A percentile compares a stretch with the other conserved stretches of the same genome.
These are phyloP conservation scores for Eptesicus fuscus DNA, from an alignment of 2,113 vertebrate genomes.

Conservation along the genomic window DNA sequence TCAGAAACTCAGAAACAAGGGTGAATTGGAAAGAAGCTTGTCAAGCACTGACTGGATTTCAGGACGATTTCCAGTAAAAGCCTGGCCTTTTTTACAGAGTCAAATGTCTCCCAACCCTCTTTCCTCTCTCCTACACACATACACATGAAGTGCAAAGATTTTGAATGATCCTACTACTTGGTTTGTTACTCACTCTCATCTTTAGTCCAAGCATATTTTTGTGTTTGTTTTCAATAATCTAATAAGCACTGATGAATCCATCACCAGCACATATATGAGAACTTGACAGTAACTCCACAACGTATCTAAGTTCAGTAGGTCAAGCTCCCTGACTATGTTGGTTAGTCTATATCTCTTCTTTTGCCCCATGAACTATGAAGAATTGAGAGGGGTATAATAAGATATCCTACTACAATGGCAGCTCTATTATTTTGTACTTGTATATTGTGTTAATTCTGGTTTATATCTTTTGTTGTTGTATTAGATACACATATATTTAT, in stretches of 20 bases:
- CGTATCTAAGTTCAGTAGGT: not conserved
- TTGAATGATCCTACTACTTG: not conserved
- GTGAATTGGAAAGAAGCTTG: not conserved
- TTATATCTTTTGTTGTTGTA: not conserved
- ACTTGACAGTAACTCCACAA: not conserved
- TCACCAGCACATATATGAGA: not conserved
- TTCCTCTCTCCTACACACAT: not conserved
- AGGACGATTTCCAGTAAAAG: not conserved
- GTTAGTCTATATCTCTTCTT: not conserved
- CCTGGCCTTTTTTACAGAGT: not conserved
- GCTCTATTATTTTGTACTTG: not conserved
- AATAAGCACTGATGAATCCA: not conserved
- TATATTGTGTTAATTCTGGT: not conserved
- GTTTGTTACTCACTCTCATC: not conserved
- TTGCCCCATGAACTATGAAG: not conserved
- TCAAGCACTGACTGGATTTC: not conserved
- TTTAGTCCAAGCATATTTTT: not conserved
- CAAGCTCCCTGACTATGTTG: not conserved
- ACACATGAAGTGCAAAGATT: not conserved
- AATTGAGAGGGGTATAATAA: not conserved
- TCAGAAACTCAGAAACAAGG: not conserved
- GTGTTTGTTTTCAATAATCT: not conserved
- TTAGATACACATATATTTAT: not conserved
- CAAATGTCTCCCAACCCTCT: not conserved
- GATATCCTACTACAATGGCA: not conserved